A percentile compares a stretch with the other conserved stretches of the same genome.
Conservation (phyloP, 2,113 vertebrate genomes). For the Lepus timidus region DNA sequence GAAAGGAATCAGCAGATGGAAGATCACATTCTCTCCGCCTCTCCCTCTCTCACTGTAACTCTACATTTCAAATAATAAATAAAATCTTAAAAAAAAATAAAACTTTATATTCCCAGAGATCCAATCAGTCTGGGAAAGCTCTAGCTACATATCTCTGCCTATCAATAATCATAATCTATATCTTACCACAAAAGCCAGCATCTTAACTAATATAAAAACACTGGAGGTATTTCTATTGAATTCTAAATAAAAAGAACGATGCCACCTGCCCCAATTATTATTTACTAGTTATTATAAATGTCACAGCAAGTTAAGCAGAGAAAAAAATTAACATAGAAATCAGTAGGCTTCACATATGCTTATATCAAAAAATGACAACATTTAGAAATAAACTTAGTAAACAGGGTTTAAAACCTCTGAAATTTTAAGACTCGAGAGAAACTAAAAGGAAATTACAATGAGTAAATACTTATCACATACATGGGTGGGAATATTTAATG, state of each 20-base stretch:
- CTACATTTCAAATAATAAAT: too few species aligned
- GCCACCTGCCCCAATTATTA: neutral
- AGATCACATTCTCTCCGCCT: too few species aligned
- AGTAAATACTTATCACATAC: neutral
- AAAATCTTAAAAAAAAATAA: too few species aligned
- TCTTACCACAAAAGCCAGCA: neutral
- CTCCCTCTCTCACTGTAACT: too few species aligned
- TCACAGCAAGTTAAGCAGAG: neutral
- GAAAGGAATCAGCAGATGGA: too few species aligned
- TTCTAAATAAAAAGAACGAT: neutral
- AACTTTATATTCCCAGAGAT: neutral
- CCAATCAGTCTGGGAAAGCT: neutral
- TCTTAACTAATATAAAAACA: constrained; percentile 31
- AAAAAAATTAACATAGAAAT: constrained; percentile 41
- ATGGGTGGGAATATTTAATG: neutral
- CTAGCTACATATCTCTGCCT: neutral
- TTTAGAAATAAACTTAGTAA: constrained; percentile 12
- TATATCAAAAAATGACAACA: neutral
- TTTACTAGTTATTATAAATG: neutral
- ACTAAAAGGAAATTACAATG: neutral
- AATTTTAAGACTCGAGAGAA: neutral
- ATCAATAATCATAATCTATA: constrained; percentile 1
- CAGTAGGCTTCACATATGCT: neutral
- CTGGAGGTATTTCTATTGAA: neutral
- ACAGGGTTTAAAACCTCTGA: neutral